Conservation (phyloP, 2,797 vertebrate species). For the Pristis pectinata region DNA sequence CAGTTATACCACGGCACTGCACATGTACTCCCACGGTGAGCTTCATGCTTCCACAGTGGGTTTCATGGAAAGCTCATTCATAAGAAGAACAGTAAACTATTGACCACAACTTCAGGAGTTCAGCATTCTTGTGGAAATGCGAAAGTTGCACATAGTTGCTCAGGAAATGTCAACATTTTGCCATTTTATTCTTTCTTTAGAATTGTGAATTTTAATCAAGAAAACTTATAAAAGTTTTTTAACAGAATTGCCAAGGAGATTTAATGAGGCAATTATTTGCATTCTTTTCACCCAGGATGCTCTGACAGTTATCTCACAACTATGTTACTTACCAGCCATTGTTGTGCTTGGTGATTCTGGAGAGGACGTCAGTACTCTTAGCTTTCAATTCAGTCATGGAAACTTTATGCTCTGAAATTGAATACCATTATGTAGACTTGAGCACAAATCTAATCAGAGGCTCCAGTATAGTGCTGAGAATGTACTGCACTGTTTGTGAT, state of each 20-base stretch:
- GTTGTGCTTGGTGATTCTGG: background rate
- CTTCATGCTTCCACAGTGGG: too few species aligned
- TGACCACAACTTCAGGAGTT: too few species aligned
- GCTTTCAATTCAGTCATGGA: background rate
- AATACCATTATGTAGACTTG: background rate
- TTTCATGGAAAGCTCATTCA: too few species aligned
- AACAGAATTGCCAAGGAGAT: background rate
- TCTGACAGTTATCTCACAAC: too few species aligned
- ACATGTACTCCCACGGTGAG: too few species aligned
- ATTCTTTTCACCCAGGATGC: background rate
- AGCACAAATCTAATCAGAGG: background rate
- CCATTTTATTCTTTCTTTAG: background rate
- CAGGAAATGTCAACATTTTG: too few species aligned
- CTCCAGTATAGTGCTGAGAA: background rate
- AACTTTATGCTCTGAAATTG: background rate
- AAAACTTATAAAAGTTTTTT: background rate
- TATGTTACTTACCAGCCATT: background rate
- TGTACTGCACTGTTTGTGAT: background rate
- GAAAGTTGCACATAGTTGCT: too few species aligned
- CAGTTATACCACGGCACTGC: too few species aligned
- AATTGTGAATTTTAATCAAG: background rate
- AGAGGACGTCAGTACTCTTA: background rate
- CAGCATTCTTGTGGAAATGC: too few species aligned
- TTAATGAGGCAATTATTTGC: background rate
- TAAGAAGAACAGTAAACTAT: too few species aligned